phyloP scores from a whole-genome alignment of 1,140 invertebrate genomes.

The Drosophila santomea region DNA sequence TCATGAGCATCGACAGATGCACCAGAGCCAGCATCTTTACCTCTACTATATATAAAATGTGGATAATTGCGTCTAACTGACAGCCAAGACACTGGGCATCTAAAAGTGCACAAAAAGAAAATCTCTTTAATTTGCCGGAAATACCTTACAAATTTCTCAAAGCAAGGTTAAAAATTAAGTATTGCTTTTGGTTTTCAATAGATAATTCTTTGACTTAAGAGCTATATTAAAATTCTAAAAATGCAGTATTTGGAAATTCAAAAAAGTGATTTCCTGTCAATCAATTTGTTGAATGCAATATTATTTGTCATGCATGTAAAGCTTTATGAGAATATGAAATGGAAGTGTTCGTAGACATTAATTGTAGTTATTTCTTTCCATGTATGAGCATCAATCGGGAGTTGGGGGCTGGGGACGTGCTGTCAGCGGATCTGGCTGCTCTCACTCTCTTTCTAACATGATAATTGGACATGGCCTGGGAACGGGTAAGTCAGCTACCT shows the following conservation, averaged over 20 bases:
- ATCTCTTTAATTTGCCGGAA: not conserved
- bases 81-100: constrained; percentile 21
- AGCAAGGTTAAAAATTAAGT: too few species aligned
- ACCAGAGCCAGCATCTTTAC: constrained; percentile 48
- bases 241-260: not conserved
- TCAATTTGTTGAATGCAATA: not conserved
- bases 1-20: constrained; percentile 57
- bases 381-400: constrained; percentile 19
- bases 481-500: constrained; percentile 26
- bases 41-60: constrained; percentile 59
- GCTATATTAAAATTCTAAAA: not conserved
- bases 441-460: constrained; percentile 77
- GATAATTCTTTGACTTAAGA: not conserved
- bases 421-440: constrained; percentile 54
- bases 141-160: not conserved
- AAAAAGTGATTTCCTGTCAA: too few species aligned
- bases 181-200: too few species aligned
- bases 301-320: not conserved
- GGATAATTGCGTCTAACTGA: constrained; percentile 75
- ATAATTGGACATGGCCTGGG: constrained; percentile 75
- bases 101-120: constrained; percentile 24
- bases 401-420: constrained; percentile 41
- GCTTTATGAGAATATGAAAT: not conserved
- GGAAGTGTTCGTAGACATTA: too few species aligned
- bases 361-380: not conserved